phyloP scores from a whole-genome alignment of 2,888 invertebrate species.

The Schizotus pectinicornis region DNA sequence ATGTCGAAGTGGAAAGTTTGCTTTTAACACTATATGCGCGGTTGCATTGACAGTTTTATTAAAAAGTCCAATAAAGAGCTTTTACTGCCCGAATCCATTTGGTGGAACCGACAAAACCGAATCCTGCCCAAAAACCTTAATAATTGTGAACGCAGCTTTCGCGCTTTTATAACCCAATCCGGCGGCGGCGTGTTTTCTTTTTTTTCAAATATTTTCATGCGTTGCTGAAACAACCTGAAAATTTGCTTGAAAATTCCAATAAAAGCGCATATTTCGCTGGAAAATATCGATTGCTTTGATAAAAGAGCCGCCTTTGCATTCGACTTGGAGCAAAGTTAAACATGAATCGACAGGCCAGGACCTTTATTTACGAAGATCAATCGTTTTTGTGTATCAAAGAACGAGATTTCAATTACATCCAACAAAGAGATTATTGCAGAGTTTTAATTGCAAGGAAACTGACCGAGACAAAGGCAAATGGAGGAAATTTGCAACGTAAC shows the following conservation, averaged over 20 bases:
- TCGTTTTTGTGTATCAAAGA: conserved; percentile 41
- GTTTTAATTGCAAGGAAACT: conserved; percentile 39
- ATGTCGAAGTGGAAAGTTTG: conserved; percentile 20
- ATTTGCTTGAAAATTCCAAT: no score
- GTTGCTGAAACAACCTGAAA: no score
- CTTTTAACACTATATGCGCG: conserved; percentile 1
- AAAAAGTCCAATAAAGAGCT: conserved; percentile 9
- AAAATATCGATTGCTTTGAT: conserved; percentile 12
- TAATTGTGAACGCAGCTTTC: conserved; percentile 1
- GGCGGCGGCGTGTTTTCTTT: background rate
- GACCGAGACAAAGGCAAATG: conserved; percentile 26
- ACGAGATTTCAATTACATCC: conserved; percentile 38
- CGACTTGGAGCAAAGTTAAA: conserved; percentile 25
- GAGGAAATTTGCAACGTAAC: conserved; percentile 15
- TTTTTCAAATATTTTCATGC: conserved; percentile 1
- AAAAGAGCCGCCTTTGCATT: conserved; percentile 21
- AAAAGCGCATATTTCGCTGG: no score
- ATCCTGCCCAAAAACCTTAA: background rate
- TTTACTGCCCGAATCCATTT: no score
- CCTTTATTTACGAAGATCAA: conserved; percentile 39
- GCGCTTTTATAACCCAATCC: conserved; percentile 7
- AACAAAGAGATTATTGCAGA: conserved; percentile 36
- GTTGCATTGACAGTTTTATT: conserved; percentile 11
- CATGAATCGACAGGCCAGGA: conserved; percentile 18
- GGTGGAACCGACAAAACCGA: no score